phyloP scores from a whole-genome alignment of 2,797 vertebrate genomes.

The Crocodylus rhombifer region DNA sequence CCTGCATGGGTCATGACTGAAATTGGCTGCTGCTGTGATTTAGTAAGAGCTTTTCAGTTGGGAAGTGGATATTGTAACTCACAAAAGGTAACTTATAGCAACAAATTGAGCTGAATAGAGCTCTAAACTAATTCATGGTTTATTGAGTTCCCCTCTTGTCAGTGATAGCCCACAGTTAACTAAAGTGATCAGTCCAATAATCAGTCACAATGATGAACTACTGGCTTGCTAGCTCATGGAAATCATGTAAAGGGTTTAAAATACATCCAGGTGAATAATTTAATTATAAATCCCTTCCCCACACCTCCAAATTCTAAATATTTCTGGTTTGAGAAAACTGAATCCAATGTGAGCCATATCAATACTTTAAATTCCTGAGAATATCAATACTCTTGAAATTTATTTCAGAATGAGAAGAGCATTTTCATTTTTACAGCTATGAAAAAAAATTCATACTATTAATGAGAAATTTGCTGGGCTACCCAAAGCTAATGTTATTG shows the following conservation, averaged over 20 bases:
- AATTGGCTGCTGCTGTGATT: slow-evolving; percentile 81
- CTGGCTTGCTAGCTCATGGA: slow-evolving; percentile 26
- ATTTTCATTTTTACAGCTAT: background rate
- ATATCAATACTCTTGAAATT: background rate
- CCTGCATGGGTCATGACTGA: slow-evolving; percentile 86
- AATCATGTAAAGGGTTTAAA: slow-evolving; percentile 1
- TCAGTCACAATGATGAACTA: slow-evolving; percentile 59
- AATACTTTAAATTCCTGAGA: background rate
- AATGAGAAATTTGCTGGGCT: background rate
- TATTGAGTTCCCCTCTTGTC: slow-evolving; percentile 70
- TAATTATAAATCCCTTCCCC: background rate
- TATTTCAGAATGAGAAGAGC: background rate
- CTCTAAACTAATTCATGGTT: slow-evolving; percentile 69
- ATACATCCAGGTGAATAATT: background rate
- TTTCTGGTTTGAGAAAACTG: background rate
- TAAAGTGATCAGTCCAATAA: slow-evolving; percentile 66
- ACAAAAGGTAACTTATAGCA: slow-evolving; percentile 89
- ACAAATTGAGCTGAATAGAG: slow-evolving; percentile 88
- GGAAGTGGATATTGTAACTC: slow-evolving; percentile 86
- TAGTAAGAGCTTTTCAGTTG: slow-evolving; percentile 83
- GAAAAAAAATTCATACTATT: background rate
- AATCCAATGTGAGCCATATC: background rate
- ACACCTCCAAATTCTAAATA: background rate
- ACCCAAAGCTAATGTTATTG: fast-evolving
- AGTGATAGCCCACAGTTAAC: slow-evolving; percentile 64